Evolutionary conservation across 30 jellyfish, hydroid and myxozoan genomes (phyloP), one percentile per base, ranked within the genome.

Genomic region (Hydra vulgaris): DNA sequence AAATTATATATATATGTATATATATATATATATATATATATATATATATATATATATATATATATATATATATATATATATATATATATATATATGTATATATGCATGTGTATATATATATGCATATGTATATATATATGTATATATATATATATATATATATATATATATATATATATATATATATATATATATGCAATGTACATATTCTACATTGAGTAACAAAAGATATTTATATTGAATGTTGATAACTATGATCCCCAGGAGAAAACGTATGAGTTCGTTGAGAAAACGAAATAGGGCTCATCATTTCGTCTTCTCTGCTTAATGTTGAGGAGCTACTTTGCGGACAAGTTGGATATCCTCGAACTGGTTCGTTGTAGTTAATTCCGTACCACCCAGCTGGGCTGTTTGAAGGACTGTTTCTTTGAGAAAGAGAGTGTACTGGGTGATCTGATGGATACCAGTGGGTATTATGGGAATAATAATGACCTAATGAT

Each of bases 351-450:
- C 76, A 69, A 69, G 76, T 69, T 19, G 25, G 27, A 66, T 78
- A 53, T 23, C 21, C 21, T 61, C 85, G 25, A 66, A 78, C 69
- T 61, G 78, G 85, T 53, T 78, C 85, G 40, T 52, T 25, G 18
- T 78, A 78, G 54, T 78, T 78, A 21, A 53, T 52, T 20, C 79
- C 79, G 54, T 61, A 54, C 52, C 79, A 54, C 21, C 79, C 78
- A 25, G 85, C 77, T 16, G 85, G 85, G 78, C 77, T 78, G 18
- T 73, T 21, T 15, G 85, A 80, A 12, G 85, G 85, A n/a, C 85
- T 78, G 18, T 78, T 54, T 52, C 85, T 54, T 78, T 78, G 85
- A 54, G 79, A 52, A 15, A 78, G 79, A 23, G 79, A 54, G 56
- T 54, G 79, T 21, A 8, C 27, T 52, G 24, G 24, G 23, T 78